Conservation (phyloP, 2,797 vertebrate genomes). For the Hippoglossus hippoglossus region DNA sequence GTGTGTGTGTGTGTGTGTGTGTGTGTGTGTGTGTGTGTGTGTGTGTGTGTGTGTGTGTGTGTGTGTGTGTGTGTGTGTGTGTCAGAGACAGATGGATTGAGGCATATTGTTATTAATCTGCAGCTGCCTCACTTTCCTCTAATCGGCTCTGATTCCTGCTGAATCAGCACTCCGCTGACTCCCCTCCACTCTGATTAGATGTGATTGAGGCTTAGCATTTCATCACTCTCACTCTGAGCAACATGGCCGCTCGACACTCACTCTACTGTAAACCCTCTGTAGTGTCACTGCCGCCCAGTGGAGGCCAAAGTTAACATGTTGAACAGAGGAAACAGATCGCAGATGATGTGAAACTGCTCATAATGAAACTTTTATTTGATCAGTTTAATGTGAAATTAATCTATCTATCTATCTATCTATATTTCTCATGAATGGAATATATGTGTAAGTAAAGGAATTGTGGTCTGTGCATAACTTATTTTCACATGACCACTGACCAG, state of each 20-base stretch:
- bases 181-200: slow-evolving; percentile 72
- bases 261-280: neutral
- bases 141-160: slow-evolving; percentile 75
- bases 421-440: no score
- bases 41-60: neutral
- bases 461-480: neutral
- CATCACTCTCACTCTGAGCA: slow-evolving; percentile 44
- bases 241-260: slow-evolving; percentile 32
- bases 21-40: neutral
- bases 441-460: neutral
- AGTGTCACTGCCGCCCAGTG: slow-evolving; percentile 29
- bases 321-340: neutral
- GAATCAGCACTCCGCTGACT: slow-evolving; percentile 66
- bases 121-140: slow-evolving; percentile 68
- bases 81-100: slow-evolving; percentile 65
- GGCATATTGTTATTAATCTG: slow-evolving; percentile 72
- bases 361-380: neutral
- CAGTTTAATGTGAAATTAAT: neutral
- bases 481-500: neutral
- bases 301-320: slow-evolving; percentile 26
- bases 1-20: slow-evolving; percentile 8
- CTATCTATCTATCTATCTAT: no score
- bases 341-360: neutral
- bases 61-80: slow-evolving; percentile 8
- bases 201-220: slow-evolving; percentile 64